Base-by-base conservation (phyloP, 2,797 vertebrate species). In the Sebastes baramenuke region DNA sequence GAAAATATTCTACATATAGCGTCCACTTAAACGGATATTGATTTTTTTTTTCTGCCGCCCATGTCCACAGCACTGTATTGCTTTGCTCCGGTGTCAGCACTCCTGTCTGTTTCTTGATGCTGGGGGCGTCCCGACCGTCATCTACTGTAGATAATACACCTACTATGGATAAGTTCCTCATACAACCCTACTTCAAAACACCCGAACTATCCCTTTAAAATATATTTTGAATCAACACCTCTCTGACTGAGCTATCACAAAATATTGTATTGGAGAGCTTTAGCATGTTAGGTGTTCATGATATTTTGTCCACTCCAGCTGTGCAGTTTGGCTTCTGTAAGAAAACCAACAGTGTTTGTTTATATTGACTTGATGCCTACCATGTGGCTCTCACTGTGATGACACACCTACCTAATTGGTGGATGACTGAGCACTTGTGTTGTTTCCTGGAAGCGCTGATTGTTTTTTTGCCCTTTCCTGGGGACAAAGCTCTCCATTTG, bases 371-470 rank as follows among this genome's bases (percentile, higher is more conserved):
- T 72, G 5, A 61, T 49, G 32, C 38, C 25, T 36, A 29, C 16
- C 18, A 49, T 36, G 27, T 71, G 18, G 8, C 27, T 67, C 22
- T 67, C 7, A 46, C 30, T 72, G 29, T 29, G 32, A 30, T 22
- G 24, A 67, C 34, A 29, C 13, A 55, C 46, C 22, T 64, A 36
- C n/a, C 36, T 16, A 25, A 66, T 46, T 52, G n/a, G n/a, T 58
- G 30, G 36, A 30, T 66, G 56, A 68, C 46, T 18, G 60, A 73
- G 66, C 61, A 32, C 29, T 36, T 8, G n/a, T 72, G 30, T 58
- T 29, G 52, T 77, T 81, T 76, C 68, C 64, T 72, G 56, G 58
- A 60, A n/a, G 38, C 14, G 20, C 16, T 24, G 13, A 24, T 67
- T 22, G 14, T 13, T 74, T 10, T 30, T 29, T 60, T 10, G 0